Evolutionary conservation across 2,797 vertebrate species (phyloP).

Genomic region (Sebastes minor): DNA sequence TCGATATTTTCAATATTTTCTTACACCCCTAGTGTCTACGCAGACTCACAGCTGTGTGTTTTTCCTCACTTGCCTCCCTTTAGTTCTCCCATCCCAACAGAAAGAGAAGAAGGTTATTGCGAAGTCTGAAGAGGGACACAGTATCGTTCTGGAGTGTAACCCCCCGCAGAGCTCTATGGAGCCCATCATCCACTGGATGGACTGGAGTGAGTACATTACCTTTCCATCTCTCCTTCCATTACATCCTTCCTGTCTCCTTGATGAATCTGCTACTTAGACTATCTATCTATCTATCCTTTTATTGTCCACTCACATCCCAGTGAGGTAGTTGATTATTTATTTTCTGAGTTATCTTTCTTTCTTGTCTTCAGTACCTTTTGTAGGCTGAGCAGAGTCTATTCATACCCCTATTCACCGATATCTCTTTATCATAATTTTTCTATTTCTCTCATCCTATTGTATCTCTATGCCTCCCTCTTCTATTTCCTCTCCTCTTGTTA

Average conservation of each 20-base stretch:
- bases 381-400: not conserved
- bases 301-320: not conserved
- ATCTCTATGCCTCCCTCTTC: not conserved
- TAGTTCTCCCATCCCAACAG: conserved; percentile 78
- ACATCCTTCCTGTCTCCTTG: conserved; percentile 26
- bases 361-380: not conserved
- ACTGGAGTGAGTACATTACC: conserved; percentile 77
- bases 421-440: not conserved
- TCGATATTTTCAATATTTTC: not conserved
- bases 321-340: not conserved
- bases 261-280: conserved; percentile 1
- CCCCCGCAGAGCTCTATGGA: conserved; percentile 80
- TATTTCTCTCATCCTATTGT: conserved; percentile 4
- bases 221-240: conserved; percentile 40
- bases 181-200: conserved; percentile 87
- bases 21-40: not conserved
- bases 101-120: conserved; percentile 75
- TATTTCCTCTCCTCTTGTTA: not conserved
- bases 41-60: conserved; percentile 15
- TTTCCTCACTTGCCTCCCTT: conserved; percentile 8
- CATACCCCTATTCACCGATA: not conserved
- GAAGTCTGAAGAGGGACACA: conserved; percentile 75
- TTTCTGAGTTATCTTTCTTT: not conserved
- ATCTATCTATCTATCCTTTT: conserved; percentile 1
- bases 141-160: conserved; percentile 78